Evolutionary conservation across 2,888 invertebrate species (phyloP).

Genomic region (Pristionchus entomophagus): DNA sequence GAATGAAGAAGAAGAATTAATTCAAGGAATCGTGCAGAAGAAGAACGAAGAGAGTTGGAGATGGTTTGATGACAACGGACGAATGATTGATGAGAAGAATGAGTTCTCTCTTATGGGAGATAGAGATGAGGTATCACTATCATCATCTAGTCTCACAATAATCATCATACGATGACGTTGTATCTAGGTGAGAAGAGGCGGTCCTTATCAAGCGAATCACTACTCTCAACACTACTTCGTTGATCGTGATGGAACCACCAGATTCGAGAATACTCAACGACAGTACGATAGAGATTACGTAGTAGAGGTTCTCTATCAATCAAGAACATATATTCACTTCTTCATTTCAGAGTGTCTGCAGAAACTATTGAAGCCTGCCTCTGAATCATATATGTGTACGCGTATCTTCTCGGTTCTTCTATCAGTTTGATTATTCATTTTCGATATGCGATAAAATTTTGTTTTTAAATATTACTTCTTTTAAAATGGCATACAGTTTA

Average conservation of each 20-base stretch:
- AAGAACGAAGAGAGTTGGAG: constrained; percentile 47
- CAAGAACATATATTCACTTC: neutral
- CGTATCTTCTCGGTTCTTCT: neutral
- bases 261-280: constrained; percentile 32
- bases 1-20: neutral
- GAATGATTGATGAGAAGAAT: constrained; percentile 33
- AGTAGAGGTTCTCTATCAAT: constrained; percentile 41
- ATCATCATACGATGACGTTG: neutral
- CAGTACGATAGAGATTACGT: constrained; percentile 44
- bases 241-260: constrained; percentile 29
- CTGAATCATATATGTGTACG: neutral
- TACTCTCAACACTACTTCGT: constrained; percentile 32
- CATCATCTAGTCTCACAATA: neutral
- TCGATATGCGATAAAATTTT: neutral
- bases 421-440: neutral
- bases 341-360: constrained; percentile 34
- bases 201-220: constrained; percentile 5
- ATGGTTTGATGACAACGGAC: constrained; percentile 43
- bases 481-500: too few relatives aligned
- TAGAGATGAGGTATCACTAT: constrained; percentile 28
- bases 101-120: constrained; percentile 44
- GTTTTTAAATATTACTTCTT: too few relatives aligned
- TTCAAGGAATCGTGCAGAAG: constrained; percentile 46
- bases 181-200: neutral
- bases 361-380: constrained; percentile 40